Evolutionary conservation across 1,140 invertebrate genomes (phyloP).

Genomic region (Nephotettix cincticeps): DNA sequence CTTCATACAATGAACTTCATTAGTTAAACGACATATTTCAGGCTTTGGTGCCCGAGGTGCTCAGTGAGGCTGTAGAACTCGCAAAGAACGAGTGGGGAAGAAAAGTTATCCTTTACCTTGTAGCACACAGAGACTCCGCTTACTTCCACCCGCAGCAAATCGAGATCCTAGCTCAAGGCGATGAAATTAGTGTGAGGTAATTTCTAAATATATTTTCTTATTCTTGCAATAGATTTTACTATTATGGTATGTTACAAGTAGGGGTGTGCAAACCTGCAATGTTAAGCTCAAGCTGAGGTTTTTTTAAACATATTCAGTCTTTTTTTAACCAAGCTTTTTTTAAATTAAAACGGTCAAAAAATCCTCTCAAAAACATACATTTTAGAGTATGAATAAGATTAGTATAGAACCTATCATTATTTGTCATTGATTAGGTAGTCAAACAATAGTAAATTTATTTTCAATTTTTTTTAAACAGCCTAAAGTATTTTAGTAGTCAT

Average conservation of each 20-base stretch:
- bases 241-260: neutral
- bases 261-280: slow-evolving; percentile 10
- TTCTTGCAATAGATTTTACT: neutral
- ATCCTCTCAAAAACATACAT: too few relatives aligned
- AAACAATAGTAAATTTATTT: too few relatives aligned
- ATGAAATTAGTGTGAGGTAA: slow-evolving; percentile 55
- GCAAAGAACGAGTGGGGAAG: slow-evolving; percentile 70
- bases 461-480: too few relatives aligned
- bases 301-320: slow-evolving; percentile 11
- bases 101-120: slow-evolving; percentile 77
- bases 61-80: slow-evolving; percentile 69
- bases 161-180: slow-evolving; percentile 68
- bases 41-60: slow-evolving; percentile 67
- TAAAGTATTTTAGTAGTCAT: too few relatives aligned
- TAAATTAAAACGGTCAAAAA: too few relatives aligned
- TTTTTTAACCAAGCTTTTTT: too few relatives aligned
- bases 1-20: neutral
- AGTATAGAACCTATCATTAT: too few relatives aligned
- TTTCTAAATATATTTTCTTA: slow-evolving; percentile 19
- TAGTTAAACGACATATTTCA: slow-evolving; percentile 31
- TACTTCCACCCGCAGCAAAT: slow-evolving; percentile 75
- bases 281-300: slow-evolving; percentile 1
- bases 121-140: slow-evolving; percentile 71
- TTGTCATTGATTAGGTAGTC: too few relatives aligned
- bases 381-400: too few relatives aligned